These are phyloP conservation scores for Aculops lycopersici DNA, from an alignment of 1,140 invertebrate genomes.

Conservation along the genomic window DNA sequence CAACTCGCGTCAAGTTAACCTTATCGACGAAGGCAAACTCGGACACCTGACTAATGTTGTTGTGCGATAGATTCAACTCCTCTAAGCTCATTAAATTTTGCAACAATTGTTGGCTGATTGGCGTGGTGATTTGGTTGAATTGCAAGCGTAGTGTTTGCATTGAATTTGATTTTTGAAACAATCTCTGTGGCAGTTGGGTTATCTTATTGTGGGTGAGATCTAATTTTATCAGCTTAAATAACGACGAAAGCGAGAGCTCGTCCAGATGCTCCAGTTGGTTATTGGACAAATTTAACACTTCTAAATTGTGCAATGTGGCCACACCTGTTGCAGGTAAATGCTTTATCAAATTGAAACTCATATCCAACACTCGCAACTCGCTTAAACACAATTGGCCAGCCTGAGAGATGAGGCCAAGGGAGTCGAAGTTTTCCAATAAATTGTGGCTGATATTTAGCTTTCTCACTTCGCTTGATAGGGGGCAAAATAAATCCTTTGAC, in stretches of 20 bases:
- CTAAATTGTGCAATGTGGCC: slow-evolving; percentile 32
- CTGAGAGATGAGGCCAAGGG: slow-evolving; percentile 28
- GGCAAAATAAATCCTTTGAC: slow-evolving; percentile 35
- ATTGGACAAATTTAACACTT: slow-evolving; percentile 37
- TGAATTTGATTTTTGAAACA: slow-evolving; percentile 19
- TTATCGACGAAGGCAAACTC: slow-evolving; percentile 29
- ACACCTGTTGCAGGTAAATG: slow-evolving; percentile 38
- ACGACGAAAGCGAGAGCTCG: slow-evolving; percentile 12
- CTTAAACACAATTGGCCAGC: slow-evolving; percentile 24
- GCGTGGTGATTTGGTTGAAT: slow-evolving; percentile 26
- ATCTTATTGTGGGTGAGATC: slow-evolving; percentile 11
- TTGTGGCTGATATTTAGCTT: slow-evolving; percentile 25
- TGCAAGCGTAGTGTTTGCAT: slow-evolving; percentile 42
- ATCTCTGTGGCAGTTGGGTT: slow-evolving; percentile 11
- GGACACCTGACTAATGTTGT: slow-evolving; percentile 40
- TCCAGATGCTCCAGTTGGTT: slow-evolving; percentile 22
- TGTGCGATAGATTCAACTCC: slow-evolving; percentile 46
- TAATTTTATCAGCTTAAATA: slow-evolving; percentile 13
- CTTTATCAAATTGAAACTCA: slow-evolving; percentile 40
- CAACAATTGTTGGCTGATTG: not conserved
- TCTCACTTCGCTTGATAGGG: slow-evolving; percentile 16
- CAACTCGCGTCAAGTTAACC: not conserved
- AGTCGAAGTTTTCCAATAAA: slow-evolving; percentile 34
- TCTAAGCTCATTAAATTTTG: slow-evolving; percentile 10
- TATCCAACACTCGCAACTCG: slow-evolving; percentile 43